Evolutionary conservation across 2,888 invertebrate genomes (phyloP).

Genomic region (Meandrusa payeni): DNA sequence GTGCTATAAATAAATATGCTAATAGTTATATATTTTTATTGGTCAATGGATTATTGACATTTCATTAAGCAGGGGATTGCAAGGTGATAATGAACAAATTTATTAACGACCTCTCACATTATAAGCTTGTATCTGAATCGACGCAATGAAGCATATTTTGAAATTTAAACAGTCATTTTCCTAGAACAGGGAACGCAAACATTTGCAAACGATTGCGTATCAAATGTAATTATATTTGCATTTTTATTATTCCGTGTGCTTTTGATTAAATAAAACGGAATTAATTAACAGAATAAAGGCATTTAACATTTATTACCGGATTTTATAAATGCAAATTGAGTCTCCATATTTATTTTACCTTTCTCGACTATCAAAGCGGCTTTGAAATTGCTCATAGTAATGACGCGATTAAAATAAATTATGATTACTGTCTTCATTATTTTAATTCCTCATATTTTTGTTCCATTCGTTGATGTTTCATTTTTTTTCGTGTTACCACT

Average conservation of each 20-base stretch:
- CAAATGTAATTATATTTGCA: conserved; percentile 25
- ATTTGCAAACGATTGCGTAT: conserved; percentile 18
- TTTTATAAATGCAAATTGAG: conserved; percentile 49
- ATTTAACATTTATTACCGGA: conserved; percentile 41
- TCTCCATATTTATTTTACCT: conserved; percentile 43
- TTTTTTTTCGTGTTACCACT: conserved; percentile 18
- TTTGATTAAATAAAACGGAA: conserved; percentile 19
- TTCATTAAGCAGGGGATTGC: too few species aligned
- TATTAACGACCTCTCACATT: too few species aligned
- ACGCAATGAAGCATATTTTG: too few species aligned
- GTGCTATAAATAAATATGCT: too few species aligned
- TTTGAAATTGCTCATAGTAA: conserved; percentile 30
- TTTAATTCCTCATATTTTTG: conserved; percentile 12
- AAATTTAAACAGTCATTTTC: not conserved
- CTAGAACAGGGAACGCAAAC: conserved; percentile 6
- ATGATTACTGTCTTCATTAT: conserved; percentile 20
- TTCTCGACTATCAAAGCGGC: conserved; percentile 42
- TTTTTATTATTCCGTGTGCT: conserved; percentile 21
- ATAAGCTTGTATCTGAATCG: too few species aligned
- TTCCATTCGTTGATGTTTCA: conserved; percentile 2
- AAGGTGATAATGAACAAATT: too few species aligned
- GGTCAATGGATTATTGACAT: too few species aligned
- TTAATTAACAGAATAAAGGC: conserved; percentile 27
- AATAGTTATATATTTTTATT: too few species aligned
- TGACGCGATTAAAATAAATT: conserved; percentile 21